These are phyloP conservation scores for Vicugna pacos DNA, from an alignment of 2,113 vertebrate species.

Conservation along the genomic window DNA sequence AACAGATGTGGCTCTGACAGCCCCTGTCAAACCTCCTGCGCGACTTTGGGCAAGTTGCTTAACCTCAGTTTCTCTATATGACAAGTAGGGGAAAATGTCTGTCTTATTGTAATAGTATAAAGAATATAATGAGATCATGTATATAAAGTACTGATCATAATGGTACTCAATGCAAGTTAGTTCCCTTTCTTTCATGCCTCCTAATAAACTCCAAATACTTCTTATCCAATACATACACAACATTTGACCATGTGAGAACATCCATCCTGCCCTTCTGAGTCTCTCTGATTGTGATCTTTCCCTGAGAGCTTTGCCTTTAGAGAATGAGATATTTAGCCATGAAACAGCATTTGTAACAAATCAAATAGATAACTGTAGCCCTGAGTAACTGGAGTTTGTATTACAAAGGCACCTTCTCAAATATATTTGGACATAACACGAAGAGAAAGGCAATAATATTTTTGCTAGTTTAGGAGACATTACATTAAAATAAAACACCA, in stretches of 20 bases:
- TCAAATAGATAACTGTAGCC: background rate
- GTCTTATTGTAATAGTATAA: background rate
- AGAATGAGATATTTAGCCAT: background rate
- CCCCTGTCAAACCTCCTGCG: background rate
- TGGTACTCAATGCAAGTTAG: background rate
- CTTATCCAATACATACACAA: background rate
- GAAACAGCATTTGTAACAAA: background rate
- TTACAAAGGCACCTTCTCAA: background rate
- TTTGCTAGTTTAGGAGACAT: background rate
- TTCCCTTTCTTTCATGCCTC: background rate
- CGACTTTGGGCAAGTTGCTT: background rate
- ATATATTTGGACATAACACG: background rate
- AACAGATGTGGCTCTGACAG: background rate
- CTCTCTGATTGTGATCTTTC: background rate
- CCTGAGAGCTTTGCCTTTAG: background rate
- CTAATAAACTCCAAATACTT: background rate
- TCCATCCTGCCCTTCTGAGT: background rate
- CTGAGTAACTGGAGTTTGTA: background rate
- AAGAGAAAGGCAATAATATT: background rate
- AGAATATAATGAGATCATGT: background rate
- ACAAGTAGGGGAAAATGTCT: background rate
- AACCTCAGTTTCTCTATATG: background rate
- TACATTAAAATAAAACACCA: conserved; percentile 83
- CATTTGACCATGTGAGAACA: background rate
- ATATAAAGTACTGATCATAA: background rate